A percentile compares a stretch with the other conserved stretches of the same genome.
Evolutionary conservation across 2,888 invertebrate species (phyloP).

Genomic region (Synanthedon myopaeformis): DNA sequence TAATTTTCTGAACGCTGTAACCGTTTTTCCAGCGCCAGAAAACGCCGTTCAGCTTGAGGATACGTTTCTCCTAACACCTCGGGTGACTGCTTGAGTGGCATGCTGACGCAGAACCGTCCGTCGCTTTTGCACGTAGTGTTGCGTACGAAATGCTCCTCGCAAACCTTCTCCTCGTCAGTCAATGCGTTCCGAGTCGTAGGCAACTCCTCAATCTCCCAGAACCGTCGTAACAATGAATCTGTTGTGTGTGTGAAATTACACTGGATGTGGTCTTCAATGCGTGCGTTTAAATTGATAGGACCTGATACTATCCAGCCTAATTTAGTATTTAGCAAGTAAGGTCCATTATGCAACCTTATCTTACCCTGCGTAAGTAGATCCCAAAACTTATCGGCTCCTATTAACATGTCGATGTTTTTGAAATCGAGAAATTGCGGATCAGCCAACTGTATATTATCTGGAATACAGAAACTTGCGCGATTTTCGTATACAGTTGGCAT

Average conservation of each 20-base stretch:
- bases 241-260: constrained; percentile 5
- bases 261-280: not conserved
- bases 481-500: not conserved
- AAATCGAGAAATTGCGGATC: not conserved
- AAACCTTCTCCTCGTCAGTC: constrained; percentile 3
- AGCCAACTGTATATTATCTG: not conserved
- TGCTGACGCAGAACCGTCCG: constrained; percentile 8
- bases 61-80: constrained; percentile 8
- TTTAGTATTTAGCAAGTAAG: not conserved
- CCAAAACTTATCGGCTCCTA: not conserved
- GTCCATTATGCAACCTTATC: not conserved
- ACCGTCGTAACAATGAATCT: constrained; percentile 1
- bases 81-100: constrained; percentile 6
- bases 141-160: constrained; percentile 4
- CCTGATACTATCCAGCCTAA: constrained; percentile 6
- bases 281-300: not conserved
- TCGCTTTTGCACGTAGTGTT: constrained; percentile 7
- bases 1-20: constrained; percentile 3
- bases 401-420: not conserved
- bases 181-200: not conserved
- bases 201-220: constrained; percentile 11
- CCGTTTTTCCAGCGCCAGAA: constrained; percentile 8
- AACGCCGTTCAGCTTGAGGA: constrained; percentile 5
- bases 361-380: not conserved
- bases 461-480: not conserved